Base-by-base conservation (phyloP, 1,140 invertebrate genomes). In the Hydropsyche tenuis region DNA sequence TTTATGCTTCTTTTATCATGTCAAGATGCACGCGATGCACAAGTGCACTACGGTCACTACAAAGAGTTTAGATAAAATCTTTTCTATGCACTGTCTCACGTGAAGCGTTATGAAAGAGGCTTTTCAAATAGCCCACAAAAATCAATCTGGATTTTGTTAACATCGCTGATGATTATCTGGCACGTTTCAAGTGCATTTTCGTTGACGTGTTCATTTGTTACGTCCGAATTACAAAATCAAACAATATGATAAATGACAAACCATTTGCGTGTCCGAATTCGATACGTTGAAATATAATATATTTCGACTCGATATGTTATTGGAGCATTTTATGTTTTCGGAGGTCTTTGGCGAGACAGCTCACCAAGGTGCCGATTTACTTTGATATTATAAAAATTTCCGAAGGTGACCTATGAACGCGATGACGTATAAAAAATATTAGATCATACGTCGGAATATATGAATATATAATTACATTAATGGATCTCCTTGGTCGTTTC, bases 391-490 rank as follows among this genome's bases (percentile, higher is more conserved):
- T 60, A 60, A 60, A 56, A 60, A 25, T 60, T 60, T 60, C n/a
- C 56, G 18, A 60, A 60, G 56, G 56, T 60, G 56, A 60, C 56
- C 23, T 60, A 53, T 53, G 16, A 20, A 53, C 20, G 20, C 6
- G 48, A 60, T 27, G 22, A 22, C 1, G 23, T 18, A 23, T 60
- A 60, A 60, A 56, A n/a, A 25, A 60, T 60, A 60, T 60, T 60
- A 60, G 56, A 60, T 60, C 56, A 60, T 60, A 25, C 20, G 23
- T 60, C n/a, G 22, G 2, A 18, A 25, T 25, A 60, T 14, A 25
- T 53, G 14, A 53, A 53, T 53, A 53, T n/a, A 53, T 53, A 53
- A 53, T 53, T 53, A 53, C 48, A 5, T 53, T 53, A 53, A 53
- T 53, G 48, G 48, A 53, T 20, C 7, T 53, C 18, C 48, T 53